These are phyloP conservation scores for Microctonus brassicae DNA, from an alignment of 2,888 invertebrate species.

Conservation along the genomic window DNA sequence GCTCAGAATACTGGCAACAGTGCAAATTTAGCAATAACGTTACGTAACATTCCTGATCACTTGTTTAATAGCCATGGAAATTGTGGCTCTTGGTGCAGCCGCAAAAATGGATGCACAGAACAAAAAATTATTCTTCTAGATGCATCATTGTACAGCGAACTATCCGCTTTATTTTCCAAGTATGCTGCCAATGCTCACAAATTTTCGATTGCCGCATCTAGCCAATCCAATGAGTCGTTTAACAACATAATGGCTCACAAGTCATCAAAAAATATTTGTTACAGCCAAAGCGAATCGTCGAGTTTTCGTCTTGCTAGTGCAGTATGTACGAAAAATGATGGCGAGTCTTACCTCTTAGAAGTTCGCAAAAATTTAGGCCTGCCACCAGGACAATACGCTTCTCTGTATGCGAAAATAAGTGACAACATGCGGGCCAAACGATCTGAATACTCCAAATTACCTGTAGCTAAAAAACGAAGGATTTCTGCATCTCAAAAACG, in stretches of 20 bases:
- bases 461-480: constrained; percentile 17
- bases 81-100: constrained; percentile 43
- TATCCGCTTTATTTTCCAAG: constrained; percentile 27
- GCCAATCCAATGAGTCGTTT: constrained; percentile 38
- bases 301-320: constrained; percentile 41
- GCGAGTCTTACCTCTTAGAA: constrained; percentile 30
- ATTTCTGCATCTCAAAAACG: constrained; percentile 9
- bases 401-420: constrained; percentile 2
- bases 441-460: constrained; percentile 26
- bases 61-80: constrained; percentile 42
- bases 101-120: constrained; percentile 12
- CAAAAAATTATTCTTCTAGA: constrained; percentile 16
- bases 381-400: constrained; percentile 39
- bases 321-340: constrained; percentile 39
- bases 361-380: constrained; percentile 32
- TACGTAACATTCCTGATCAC: constrained; percentile 42
- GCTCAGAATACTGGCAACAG: constrained; percentile 40
- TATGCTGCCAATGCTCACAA: constrained; percentile 38
- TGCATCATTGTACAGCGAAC: constrained; percentile 16
- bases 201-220: constrained; percentile 40
- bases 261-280: constrained; percentile 39
- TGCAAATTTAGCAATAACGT: constrained; percentile 31
- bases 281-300: constrained; percentile 34
- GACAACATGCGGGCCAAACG: constrained; percentile 25
- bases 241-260: constrained; percentile 43